Base-by-base conservation (phyloP, 37 sponge, comb jelly and placozoan species). In the Aplysina aerophoba region DNA sequence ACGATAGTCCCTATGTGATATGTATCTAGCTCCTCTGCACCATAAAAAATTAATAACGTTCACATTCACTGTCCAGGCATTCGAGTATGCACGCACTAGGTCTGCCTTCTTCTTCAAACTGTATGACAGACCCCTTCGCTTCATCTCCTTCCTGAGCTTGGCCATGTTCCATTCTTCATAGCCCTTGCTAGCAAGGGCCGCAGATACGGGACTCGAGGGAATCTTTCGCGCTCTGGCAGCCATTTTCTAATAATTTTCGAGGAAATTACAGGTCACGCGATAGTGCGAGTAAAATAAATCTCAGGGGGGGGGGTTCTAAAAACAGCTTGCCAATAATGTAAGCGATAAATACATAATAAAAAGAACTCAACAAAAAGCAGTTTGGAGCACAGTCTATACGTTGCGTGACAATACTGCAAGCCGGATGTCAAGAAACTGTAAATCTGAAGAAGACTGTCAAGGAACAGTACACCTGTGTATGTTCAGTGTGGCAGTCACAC, bases 301-400 rank as follows among this genome's bases (percentile, higher is more conserved):
- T 41, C 22, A 54, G 11, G 20, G 20, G 2, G 73, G 20, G 20
- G 36, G 15, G 69, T 67, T 35, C 12, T 8, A 71, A 35, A 27
- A 62, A 22, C n/a, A 62, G 27, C n/a, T 62, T 22, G 63, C n/a
- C 11, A 6, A 69, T 69, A 27, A 30, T 30, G 19, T 30, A 69
- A 34, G 34, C 34, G 71, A 69, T 25, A 62, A 31, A 17, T 17
- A 69, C 28, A 69, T 69, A 69, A 30, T 34, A 34, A 30, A 69
- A 69, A 69, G 63, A 69, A 69, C 71, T 69, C 71, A 69, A 69
- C 17, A 69, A 34, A n/a, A n/a, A 44, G 50, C 50, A 44, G 50
- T 44, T 44, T 44, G 53, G 12, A 53, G 53, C 78, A n/a, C 24
- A 62, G 64, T 13, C 11, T 62, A 62, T 62, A 28, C 24, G 11